phyloP scores from a whole-genome alignment of 2,888 invertebrate genomes.

The Trissoscelio sp. region DNA sequence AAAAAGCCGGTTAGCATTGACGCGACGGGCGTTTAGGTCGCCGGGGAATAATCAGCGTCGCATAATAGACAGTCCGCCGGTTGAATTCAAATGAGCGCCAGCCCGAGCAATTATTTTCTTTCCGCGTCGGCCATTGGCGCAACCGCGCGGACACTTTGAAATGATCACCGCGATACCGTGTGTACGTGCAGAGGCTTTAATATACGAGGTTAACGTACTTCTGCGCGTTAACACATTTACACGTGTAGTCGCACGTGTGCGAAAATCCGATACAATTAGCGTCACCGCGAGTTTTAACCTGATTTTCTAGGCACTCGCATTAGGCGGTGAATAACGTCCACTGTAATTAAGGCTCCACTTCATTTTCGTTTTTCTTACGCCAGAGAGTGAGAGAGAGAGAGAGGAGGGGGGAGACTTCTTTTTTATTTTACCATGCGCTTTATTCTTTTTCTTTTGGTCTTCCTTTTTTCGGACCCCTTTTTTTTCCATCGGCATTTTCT shows the following conservation, averaged over 20 bases:
- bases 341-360: constrained; percentile 69
- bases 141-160: constrained; percentile 47
- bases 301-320: constrained; percentile 72
- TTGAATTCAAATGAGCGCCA: constrained; percentile 52
- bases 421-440: constrained; percentile 14
- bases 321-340: constrained; percentile 72
- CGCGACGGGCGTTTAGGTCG: constrained; percentile 30
- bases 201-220: constrained; percentile 58
- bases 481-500: constrained; percentile 30
- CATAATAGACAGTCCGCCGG: constrained; percentile 43
- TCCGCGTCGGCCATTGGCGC: constrained; percentile 36
- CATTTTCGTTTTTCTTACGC: constrained; percentile 48
- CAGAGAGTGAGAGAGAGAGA: no score
- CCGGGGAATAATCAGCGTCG: constrained; percentile 52
- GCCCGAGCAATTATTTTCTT: constrained; percentile 55
- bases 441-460: not conserved
- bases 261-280: constrained; percentile 74
- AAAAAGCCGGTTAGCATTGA: constrained; percentile 33
- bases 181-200: constrained; percentile 54
- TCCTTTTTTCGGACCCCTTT: not conserved
- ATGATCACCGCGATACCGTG: constrained; percentile 50
- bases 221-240: constrained; percentile 56
- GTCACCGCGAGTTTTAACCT: constrained; percentile 73
- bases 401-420: no score
- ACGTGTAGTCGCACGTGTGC: constrained; percentile 54